Evolutionary conservation across 2,888 invertebrate species (phyloP).

Genomic region (Deladenus siricidicola): DNA sequence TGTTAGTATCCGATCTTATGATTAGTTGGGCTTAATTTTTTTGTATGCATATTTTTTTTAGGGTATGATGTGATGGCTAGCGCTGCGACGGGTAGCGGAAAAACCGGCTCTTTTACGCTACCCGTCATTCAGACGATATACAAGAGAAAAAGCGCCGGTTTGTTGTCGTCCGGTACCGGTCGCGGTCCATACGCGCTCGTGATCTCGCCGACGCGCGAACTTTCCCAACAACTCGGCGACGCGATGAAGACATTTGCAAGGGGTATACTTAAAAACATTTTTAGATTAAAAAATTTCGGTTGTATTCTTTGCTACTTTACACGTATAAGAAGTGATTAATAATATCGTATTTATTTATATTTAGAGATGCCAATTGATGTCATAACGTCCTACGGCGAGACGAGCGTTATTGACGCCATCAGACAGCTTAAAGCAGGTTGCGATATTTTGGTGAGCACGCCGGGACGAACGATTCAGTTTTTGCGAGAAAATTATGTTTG

Average conservation of each 20-base stretch:
- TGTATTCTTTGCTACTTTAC: neutral
- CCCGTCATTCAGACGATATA: slow-evolving; percentile 11
- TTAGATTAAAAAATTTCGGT: neutral
- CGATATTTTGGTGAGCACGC: slow-evolving; percentile 15
- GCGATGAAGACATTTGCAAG: slow-evolving; percentile 4
- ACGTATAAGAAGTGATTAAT: neutral
- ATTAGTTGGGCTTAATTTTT: neutral
- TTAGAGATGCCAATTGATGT: slow-evolving; percentile 11
- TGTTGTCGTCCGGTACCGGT: neutral
- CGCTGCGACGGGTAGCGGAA: slow-evolving; percentile 18
- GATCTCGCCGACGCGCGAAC: slow-evolving; percentile 8
- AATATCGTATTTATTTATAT: neutral
- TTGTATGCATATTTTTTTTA: neutral
- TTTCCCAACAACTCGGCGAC: slow-evolving; percentile 13
- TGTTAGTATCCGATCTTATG: neutral
- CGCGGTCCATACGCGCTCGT: slow-evolving; percentile 4
- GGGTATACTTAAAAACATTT: neutral
- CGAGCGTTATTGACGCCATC: slow-evolving; percentile 8
- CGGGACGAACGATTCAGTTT: slow-evolving; percentile 17
- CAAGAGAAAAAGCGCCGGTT: neutral
- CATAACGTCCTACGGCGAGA: slow-evolving; percentile 18
- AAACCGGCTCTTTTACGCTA: slow-evolving; percentile 9
- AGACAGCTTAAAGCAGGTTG: slow-evolving; percentile 4
- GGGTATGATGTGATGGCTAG: slow-evolving; percentile 15
- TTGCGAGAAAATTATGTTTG: slow-evolving; percentile 11